Conservation (phyloP, 2,113 vertebrate species). For the Caranx ignobilis region DNA sequence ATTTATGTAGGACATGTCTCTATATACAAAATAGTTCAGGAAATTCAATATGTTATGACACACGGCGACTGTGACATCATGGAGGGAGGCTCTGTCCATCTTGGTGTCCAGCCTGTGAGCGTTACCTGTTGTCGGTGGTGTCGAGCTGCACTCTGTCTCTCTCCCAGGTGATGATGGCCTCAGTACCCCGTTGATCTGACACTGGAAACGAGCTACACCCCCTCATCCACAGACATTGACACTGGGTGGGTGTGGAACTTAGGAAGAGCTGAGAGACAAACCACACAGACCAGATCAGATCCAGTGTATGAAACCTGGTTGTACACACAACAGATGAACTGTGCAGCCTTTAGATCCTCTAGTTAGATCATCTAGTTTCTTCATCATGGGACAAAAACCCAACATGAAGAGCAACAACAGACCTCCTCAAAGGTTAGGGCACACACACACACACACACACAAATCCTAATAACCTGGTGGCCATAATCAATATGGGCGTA, state of each 20-base stretch:
- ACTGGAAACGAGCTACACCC: conserved; percentile 80
- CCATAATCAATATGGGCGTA: conserved; percentile 67
- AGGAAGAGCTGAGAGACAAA: conserved; percentile 71
- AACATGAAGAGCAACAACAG: too few relatives aligned
- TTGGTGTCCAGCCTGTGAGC: too few relatives aligned
- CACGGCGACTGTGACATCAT: too few relatives aligned
- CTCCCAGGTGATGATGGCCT: conserved; percentile 86
- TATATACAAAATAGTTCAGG: too few relatives aligned
- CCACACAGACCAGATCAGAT: neutral
- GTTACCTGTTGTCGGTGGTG: conserved; percentile 61
- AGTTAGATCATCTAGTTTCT: too few relatives aligned
- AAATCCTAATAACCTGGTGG: conserved; percentile 38
- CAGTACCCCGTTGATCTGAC: conserved; percentile 79
- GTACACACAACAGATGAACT: too few relatives aligned
- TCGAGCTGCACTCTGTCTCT: conserved; percentile 69
- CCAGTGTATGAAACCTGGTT: too few relatives aligned
- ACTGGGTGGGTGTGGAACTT: conserved; percentile 82
- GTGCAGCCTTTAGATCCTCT: too few relatives aligned
- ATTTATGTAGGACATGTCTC: too few relatives aligned
- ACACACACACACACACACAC: conserved; percentile 31
- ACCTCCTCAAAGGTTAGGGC: neutral
- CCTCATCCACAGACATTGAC: conserved; percentile 78
- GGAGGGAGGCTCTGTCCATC: too few relatives aligned
- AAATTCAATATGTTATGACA: too few relatives aligned
- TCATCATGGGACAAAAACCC: too few relatives aligned